A percentile compares a stretch with the other conserved stretches of the same genome.
Evolutionary conservation across 2,797 vertebrate genomes (phyloP).

Genomic region (Eutrigla gurnardus): DNA sequence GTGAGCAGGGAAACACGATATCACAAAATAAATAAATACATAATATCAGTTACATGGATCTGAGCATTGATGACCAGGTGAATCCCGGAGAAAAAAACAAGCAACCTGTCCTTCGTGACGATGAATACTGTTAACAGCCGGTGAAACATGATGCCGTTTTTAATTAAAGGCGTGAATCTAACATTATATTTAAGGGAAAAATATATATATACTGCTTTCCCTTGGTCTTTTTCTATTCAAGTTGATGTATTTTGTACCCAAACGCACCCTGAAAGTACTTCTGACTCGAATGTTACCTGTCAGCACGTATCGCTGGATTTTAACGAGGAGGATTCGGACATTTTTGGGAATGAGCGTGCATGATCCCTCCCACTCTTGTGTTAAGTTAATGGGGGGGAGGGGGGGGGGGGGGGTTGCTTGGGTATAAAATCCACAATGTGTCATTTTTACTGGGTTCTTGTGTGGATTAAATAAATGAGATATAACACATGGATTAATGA

Average conservation of each 20-base stretch:
- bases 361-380: no score
- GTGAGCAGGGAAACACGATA: constrained; percentile 51
- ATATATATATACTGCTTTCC: constrained; percentile 1
- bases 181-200: constrained; percentile 20
- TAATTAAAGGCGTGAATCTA: constrained; percentile 31
- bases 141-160: constrained; percentile 32
- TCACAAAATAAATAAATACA: constrained; percentile 81
- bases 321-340: no score
- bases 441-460: background rate
- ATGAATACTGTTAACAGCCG: constrained; percentile 31
- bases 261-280: constrained; percentile 9
- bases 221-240: constrained; percentile 20
- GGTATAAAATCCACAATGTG: background rate
- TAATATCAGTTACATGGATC: constrained; percentile 45
- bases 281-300: constrained; percentile 4
- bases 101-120: constrained; percentile 15
- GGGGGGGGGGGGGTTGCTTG: no score
- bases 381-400: no score
- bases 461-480: background rate
- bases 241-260: constrained; percentile 10
- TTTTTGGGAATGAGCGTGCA: no score
- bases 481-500: background rate
- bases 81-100: constrained; percentile 26
- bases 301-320: background rate
- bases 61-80: constrained; percentile 25